Conservation (phyloP, 2,797 vertebrate species). For the Chelon auratus region DNA sequence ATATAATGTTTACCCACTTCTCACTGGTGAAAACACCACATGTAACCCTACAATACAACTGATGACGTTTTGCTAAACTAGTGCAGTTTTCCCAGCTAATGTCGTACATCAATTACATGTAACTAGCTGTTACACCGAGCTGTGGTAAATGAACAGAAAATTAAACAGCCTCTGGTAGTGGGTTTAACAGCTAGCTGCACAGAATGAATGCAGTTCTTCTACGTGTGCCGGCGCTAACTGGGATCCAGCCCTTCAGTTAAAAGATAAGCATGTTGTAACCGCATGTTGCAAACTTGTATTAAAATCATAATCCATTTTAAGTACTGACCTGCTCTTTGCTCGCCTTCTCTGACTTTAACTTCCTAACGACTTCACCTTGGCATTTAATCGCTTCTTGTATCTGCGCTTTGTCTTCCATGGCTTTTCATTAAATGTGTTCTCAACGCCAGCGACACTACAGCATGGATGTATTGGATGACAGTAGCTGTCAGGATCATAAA, state of each 20-base stretch:
- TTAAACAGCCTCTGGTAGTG: too few species aligned
- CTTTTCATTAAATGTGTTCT: conserved; percentile 10
- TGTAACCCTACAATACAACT: background rate
- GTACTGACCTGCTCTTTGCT: conserved; percentile 85
- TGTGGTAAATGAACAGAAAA: too few species aligned
- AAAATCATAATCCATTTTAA: too few species aligned
- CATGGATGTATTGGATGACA: background rate
- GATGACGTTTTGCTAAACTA: background rate
- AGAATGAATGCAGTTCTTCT: too few species aligned
- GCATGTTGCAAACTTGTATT: background rate
- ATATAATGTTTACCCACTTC: background rate
- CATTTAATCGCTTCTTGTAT: conserved; percentile 84
- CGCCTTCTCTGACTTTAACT: conserved; percentile 84
- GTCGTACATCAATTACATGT: too few species aligned
- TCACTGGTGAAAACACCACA: background rate
- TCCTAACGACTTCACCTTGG: conserved; percentile 86
- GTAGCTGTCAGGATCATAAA: too few species aligned
- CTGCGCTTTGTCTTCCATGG: conserved; percentile 81
- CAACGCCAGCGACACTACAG: background rate
- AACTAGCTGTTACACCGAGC: too few species aligned
- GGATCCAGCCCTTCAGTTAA: background rate
- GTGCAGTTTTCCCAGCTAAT: too few species aligned
- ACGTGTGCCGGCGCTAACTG: too few species aligned
- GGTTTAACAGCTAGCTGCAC: too few species aligned
- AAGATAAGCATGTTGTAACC: background rate